Conservation (phyloP, 2,113 vertebrate species). For the Prietella phreatophila region DNA sequence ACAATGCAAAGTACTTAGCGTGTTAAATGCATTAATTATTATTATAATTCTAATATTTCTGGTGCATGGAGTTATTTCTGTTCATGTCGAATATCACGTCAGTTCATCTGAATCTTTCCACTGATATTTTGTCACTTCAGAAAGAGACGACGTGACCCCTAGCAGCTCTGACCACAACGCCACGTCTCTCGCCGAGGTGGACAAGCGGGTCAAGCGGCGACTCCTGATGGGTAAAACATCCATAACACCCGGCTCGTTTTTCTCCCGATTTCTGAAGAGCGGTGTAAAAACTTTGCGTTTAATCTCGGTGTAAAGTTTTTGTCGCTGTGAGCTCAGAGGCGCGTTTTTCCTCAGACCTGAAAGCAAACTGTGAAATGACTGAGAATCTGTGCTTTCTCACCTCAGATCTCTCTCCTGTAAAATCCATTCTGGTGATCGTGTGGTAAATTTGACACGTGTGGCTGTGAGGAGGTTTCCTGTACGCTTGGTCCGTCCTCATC, state of each 20-base stretch:
- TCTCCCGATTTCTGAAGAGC: neutral
- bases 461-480: slow-evolving; percentile 28
- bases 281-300: neutral
- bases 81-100: neutral
- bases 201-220: slow-evolving; percentile 92
- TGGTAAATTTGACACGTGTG: slow-evolving; percentile 72
- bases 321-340: slow-evolving; percentile 45
- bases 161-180: slow-evolving; percentile 80
- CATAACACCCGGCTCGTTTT: too few relatives aligned
- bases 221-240: slow-evolving; percentile 90
- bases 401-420: slow-evolving; percentile 57
- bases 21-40: neutral
- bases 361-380: slow-evolving; percentile 79
- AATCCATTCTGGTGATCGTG: slow-evolving; percentile 70
- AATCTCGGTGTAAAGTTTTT: neutral
- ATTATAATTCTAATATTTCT: neutral
- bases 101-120: neutral
- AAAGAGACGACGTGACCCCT: slow-evolving; percentile 76
- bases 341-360: slow-evolving; percentile 65
- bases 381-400: slow-evolving; percentile 52
- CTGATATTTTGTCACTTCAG: slow-evolving; percentile 67
- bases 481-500: neutral
- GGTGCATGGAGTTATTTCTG: neutral
- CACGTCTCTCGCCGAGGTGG: slow-evolving; percentile 83
- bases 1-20: neutral